These are phyloP conservation scores for Gadopsis marmoratus DNA, from an alignment of 2,797 vertebrate genomes.

Conservation along the genomic window DNA sequence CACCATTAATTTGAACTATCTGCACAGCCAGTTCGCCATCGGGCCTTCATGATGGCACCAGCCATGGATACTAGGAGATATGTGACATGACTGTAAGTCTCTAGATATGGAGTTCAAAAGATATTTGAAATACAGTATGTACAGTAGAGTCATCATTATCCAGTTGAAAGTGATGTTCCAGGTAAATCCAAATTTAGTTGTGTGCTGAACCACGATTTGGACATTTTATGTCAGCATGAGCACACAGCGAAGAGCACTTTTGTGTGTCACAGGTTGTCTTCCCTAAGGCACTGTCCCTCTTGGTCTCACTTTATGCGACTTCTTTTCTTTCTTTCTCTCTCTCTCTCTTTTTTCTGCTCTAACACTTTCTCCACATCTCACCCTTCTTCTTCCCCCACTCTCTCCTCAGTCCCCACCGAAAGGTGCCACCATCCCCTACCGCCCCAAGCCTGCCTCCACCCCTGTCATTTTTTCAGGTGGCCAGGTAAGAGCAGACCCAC, in stretches of 20 bases:
- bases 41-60: conserved; percentile 73
- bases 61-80: conserved; percentile 75
- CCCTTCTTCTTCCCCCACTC: conserved; percentile 69
- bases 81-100: conserved; percentile 80
- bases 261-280: conserved; percentile 75
- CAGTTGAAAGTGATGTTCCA: conserved; percentile 80
- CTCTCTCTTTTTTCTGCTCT: conserved; percentile 61
- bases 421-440: conserved; percentile 99
- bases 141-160: conserved; percentile 74
- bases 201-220: conserved; percentile 67
- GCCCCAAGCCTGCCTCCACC: conserved; percentile 99
- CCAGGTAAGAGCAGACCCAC: conserved; percentile 99
- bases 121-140: conserved; percentile 26
- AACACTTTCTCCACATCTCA: conserved; percentile 89
- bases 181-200: conserved; percentile 71
- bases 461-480: conserved; percentile 99
- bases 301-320: conserved; percentile 75
- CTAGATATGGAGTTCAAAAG: conserved; percentile 13
- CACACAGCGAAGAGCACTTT: conserved; percentile 78
- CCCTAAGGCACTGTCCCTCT: conserved; percentile 77
- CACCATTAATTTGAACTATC: conserved; percentile 71
- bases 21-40: conserved; percentile 75
- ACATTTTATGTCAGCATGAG: conserved; percentile 75
- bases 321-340: conserved; percentile 58
- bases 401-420: conserved; percentile 97